A percentile compares a stretch with the other conserved stretches of the same genome.
Evolutionary conservation across 2,888 invertebrate species (phyloP).

Genomic region (Lampropteryx suffumata): DNA sequence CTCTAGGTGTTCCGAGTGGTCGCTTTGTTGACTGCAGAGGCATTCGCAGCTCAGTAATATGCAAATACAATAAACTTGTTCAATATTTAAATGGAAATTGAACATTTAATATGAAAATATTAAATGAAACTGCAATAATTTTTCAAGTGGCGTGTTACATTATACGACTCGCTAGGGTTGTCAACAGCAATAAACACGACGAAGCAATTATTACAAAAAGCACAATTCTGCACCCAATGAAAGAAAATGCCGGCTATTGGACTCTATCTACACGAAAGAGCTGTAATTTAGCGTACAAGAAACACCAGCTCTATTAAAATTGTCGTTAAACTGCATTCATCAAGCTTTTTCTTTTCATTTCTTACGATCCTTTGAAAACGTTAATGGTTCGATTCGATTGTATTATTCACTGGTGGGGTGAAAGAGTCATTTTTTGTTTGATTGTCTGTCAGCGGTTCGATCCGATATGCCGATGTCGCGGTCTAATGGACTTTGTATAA

Average conservation of each 20-base stretch:
- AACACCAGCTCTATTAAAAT: conserved; percentile 58
- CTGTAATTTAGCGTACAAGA: conserved; percentile 58
- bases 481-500: conserved; percentile 13
- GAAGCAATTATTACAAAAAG: conserved; percentile 42
- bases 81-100: conserved; percentile 10
- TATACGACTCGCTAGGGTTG: conserved; percentile 40
- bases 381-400: conserved; percentile 52
- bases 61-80: conserved; percentile 4
- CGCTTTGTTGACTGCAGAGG: not conserved
- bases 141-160: conserved; percentile 34
- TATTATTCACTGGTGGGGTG: conserved; percentile 40
- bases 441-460: conserved; percentile 21
- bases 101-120: conserved; percentile 5
- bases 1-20: conserved; percentile 6
- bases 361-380: conserved; percentile 52
- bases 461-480: conserved; percentile 3
- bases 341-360: conserved; percentile 49
- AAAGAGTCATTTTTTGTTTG: conserved; percentile 28
- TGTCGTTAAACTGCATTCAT: conserved; percentile 60
- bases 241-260: conserved; percentile 45
- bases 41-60: conserved; percentile 7
- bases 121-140: conserved; percentile 9
- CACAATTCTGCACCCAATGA: conserved; percentile 41
- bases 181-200: conserved; percentile 44
- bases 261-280: conserved; percentile 46